Base-by-base conservation (phyloP, 1,140 invertebrate genomes). In the Lordiphosa clarofinis region DNA sequence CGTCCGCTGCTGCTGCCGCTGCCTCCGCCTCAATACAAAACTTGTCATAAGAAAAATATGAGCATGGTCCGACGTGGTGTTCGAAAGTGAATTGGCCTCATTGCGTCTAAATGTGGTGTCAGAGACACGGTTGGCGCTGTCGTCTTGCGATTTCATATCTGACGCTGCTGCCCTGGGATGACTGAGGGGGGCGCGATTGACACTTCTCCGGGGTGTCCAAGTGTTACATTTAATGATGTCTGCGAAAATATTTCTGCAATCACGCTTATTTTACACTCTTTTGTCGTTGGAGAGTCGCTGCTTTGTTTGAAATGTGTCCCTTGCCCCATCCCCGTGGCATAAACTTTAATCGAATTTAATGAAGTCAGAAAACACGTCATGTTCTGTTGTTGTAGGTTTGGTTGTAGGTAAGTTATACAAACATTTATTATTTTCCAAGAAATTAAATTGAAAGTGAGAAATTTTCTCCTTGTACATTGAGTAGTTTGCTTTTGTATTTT, bases 51-150 rank as follows among this genome's bases (percentile, higher is more conserved):
- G 65, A 42, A 68, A 42, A 68, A 46, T 40, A 50, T 36, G 64
- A 38, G 10, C 46, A 48, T 21, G 13, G 57, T 39, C 12, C 19
- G 50, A 9, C 31, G 19, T 28, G 36, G 36, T 48, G 21, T 47
- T 55, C 67, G 66, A 50, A 42, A 61, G 65, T 56, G 52, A 82
- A 82, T 84, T 82, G 69, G 76, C 76, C 76, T 82, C 76, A 76
- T 82, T 84, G 76, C 72, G 72, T 62, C 78, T 76, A 76, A 82
- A 84, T 84, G 76, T 73, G 76, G 76, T 63, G 73, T 82, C 59
- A 61, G 36, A 60, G 36, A 60, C 62, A 71, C 50, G 57, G 46
- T 49, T 53, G 65, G 39, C 35, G 7, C 13, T 35, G 49, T 47
- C 56, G 46, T 42, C 15, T 28, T 13, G 36, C 38, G 43, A 35